Evolutionary conservation across 2,797 vertebrate species (phyloP).

Genomic region (Diglossa cyanea): DNA sequence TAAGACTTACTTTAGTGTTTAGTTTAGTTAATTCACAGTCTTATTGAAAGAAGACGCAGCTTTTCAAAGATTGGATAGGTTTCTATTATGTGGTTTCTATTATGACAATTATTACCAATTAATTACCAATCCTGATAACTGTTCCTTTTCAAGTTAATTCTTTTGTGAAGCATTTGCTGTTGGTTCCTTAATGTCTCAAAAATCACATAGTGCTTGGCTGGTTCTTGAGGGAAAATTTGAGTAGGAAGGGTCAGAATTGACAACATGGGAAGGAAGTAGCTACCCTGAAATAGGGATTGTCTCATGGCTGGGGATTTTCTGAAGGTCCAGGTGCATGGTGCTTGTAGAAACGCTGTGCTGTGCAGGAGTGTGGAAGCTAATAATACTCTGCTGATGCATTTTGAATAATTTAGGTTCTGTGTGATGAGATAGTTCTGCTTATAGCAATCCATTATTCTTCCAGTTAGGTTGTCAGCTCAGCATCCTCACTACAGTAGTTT

Average conservation of each 20-base stretch:
- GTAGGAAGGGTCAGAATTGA: not conserved
- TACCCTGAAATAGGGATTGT: not conserved
- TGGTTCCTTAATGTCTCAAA: not conserved
- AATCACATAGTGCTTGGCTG: not conserved
- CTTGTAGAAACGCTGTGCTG: not conserved
- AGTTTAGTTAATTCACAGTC: not conserved
- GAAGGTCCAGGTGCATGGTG: not conserved
- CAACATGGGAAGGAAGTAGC: not conserved
- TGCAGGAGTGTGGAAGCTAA: not conserved
- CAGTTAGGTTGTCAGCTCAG: not conserved
- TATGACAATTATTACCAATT: not conserved
- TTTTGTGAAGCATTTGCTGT: not conserved
- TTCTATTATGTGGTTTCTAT: not conserved
- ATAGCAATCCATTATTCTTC: not conserved
- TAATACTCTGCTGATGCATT: not conserved
- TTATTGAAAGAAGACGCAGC: not conserved
- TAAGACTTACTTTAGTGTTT: not conserved
- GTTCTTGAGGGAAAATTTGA: not conserved
- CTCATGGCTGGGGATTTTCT: not conserved
- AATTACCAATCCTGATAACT: not conserved
- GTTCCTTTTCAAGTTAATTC: not conserved
- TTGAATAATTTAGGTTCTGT: not conserved
- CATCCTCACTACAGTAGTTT: not conserved
- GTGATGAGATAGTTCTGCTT: not conserved
- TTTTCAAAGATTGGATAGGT: not conserved